Percentiles rank a stretch among this genome's conserved stretches.
These are phyloP conservation scores for Drosophila simulans DNA, from an alignment of 1,140 invertebrate genomes.

Conservation along the genomic window DNA sequence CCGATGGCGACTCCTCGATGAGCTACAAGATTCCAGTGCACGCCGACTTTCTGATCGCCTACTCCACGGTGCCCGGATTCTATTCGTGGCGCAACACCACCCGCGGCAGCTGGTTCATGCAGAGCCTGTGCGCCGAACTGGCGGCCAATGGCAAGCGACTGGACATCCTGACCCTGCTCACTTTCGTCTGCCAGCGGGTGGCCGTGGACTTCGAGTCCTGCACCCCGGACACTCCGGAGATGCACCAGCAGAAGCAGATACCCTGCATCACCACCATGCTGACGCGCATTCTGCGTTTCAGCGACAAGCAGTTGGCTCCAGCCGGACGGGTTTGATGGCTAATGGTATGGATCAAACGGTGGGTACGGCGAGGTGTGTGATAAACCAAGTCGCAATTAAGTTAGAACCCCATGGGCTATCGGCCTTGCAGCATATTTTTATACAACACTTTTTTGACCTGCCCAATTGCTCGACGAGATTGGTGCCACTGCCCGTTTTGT, in stretches of 20 bases:
- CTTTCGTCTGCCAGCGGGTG: constrained; percentile 94
- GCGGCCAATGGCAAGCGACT: constrained; percentile 88
- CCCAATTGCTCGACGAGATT: not conserved
- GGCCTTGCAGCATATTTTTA: constrained; percentile 18
- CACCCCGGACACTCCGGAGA: constrained; percentile 90
- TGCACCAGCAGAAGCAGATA: constrained; percentile 98
- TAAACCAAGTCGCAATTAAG: constrained; percentile 33
- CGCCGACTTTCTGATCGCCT: constrained; percentile 98
- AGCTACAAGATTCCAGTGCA: constrained; percentile 94
- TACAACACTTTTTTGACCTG: constrained; percentile 10
- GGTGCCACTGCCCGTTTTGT: constrained; percentile 4
- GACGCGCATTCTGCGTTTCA: constrained; percentile 92
- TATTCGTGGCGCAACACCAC: constrained; percentile 99
- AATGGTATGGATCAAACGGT: constrained; percentile 28
- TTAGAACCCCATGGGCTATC: constrained; percentile 7
- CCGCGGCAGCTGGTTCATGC: constrained; percentile 97
- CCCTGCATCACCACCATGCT: constrained; percentile 97
- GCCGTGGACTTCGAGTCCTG: constrained; percentile 96
- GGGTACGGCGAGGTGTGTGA: constrained; percentile 37
- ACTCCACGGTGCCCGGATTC: constrained; percentile 96
- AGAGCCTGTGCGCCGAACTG: constrained; percentile 95
- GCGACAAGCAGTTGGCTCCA: constrained; percentile 84
- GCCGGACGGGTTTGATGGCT: constrained; percentile 61
- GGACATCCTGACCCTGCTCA: constrained; percentile 94
- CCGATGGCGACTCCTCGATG: constrained; percentile 88